Conservation (phyloP, 2,888 invertebrate genomes). For the Macaria notata region DNA sequence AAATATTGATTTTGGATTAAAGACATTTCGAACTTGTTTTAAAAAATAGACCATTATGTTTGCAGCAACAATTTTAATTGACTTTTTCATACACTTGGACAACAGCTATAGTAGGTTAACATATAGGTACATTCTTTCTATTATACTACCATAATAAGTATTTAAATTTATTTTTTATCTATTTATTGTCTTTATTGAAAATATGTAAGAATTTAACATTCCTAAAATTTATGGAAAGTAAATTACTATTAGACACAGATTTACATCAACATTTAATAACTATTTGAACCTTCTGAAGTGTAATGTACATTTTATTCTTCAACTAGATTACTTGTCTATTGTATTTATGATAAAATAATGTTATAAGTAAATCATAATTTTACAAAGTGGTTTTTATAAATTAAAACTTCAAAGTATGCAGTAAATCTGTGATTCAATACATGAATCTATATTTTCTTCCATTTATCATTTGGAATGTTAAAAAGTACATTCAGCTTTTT, state of each 20-base stretch:
- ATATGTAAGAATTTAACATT: conserved; percentile 23
- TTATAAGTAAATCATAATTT: no score
- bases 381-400: no score
- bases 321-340: no score
- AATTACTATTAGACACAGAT: conserved; percentile 1
- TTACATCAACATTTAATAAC: not conserved
- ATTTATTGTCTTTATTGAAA: conserved; percentile 65
- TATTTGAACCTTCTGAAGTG: no score
- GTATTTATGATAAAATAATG: no score
- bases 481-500: conserved; percentile 10
- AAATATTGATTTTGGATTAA: no score
- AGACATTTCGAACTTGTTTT: no score
- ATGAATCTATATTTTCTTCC: not conserved
- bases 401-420: no score
- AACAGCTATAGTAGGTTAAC: conserved; percentile 45
- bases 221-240: not conserved
- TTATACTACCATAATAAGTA: conserved; percentile 14
- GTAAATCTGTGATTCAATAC: no score
- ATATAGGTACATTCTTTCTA: conserved; percentile 6
- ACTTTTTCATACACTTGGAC: conserved; percentile 63
- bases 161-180: conserved; percentile 34
- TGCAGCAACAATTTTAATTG: conserved; percentile 57
- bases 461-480: conserved; percentile 25
- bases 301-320: no score
- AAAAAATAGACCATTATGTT: not conserved